Base-by-base conservation (phyloP, 2,888 invertebrate species). In the Nomada hirtipes region DNA sequence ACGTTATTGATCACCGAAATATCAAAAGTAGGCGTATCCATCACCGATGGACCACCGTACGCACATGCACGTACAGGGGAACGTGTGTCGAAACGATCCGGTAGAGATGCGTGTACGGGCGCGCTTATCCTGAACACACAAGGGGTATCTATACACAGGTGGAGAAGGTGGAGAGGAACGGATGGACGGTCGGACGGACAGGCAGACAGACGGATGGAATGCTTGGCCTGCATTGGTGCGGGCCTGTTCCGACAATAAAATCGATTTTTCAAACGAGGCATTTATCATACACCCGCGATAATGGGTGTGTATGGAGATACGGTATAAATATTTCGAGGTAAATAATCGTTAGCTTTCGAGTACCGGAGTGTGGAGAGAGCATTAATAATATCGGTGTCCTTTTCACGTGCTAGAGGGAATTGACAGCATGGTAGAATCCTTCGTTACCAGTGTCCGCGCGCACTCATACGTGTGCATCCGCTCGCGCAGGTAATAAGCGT, bases 1-100 rank as follows among this genome's bases (percentile, higher is more conserved):
- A 79, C 82, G 91, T 92, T 92, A 92, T 91, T 91, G 91, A 92
- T 92, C 91, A 92, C 90, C 90, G 88, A 92, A 92, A 91, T 91
- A 92, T 91, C 90, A 91, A 91, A 90, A 90, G 90, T 91, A 89
- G 91, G 91, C 90, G 91, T 92, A 92, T 92, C 90, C 89, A 91
- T 91, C 91, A 92, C 86, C 89, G 86, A 89, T 83, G 86, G 89
- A 88, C 86, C 89, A 84, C 83, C 87, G 74, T 80, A 82, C 70
- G 85, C 78, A 68, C 59, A 65, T 67, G 44, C 53, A 67, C 63
- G 59, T 23, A 15, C 36, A 11, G 9, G 4, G 47, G 59, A 52
- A 59, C 72, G 65, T 75, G 84, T 81, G 84, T 82, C 80, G 77
- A 81, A 84, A 87, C 72, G 76, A 57, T 20, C 71, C 63, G 76